These are phyloP conservation scores for Phania funesta DNA, from an alignment of 2,888 invertebrate genomes.

Conservation along the genomic window DNA sequence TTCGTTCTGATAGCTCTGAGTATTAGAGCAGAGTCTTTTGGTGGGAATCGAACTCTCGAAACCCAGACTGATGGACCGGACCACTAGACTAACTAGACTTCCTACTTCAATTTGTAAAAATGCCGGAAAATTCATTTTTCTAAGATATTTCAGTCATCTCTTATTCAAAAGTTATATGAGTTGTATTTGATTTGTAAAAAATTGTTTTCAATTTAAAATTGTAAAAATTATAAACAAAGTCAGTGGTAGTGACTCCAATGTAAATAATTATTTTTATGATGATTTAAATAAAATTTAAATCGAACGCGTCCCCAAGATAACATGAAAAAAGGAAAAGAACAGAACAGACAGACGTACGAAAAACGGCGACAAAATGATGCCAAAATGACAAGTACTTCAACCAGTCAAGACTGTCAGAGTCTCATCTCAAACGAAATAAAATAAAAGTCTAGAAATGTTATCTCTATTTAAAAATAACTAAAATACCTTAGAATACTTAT, in stretches of 20 bases:
- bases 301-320: conserved; percentile 40
- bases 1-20: too few relatives aligned
- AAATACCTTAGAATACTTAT: conserved; percentile 40
- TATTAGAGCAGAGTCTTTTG: too few relatives aligned
- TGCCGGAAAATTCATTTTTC: too few relatives aligned
- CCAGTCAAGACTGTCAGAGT: conserved; percentile 63
- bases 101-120: too few relatives aligned
- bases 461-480: conserved; percentile 59
- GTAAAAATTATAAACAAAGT: too few relatives aligned
- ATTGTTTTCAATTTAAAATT: too few relatives aligned
- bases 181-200: too few relatives aligned
- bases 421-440: conserved; percentile 48
- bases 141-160: too few relatives aligned
- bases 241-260: not conserved
- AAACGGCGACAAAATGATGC: conserved; percentile 61
- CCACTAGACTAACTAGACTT: too few relatives aligned
- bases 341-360: not conserved
- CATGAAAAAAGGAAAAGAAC: not conserved
- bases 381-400: conserved; percentile 67
- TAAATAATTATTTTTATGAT: conserved; percentile 29
- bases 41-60: too few relatives aligned
- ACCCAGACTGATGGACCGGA: too few relatives aligned
- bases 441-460: conserved; percentile 52
- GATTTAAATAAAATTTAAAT: conserved; percentile 47
- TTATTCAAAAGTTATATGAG: too few relatives aligned